phyloP scores from a whole-genome alignment of 2,113 vertebrate genomes.

The Corythoichthys haematopterus region DNA sequence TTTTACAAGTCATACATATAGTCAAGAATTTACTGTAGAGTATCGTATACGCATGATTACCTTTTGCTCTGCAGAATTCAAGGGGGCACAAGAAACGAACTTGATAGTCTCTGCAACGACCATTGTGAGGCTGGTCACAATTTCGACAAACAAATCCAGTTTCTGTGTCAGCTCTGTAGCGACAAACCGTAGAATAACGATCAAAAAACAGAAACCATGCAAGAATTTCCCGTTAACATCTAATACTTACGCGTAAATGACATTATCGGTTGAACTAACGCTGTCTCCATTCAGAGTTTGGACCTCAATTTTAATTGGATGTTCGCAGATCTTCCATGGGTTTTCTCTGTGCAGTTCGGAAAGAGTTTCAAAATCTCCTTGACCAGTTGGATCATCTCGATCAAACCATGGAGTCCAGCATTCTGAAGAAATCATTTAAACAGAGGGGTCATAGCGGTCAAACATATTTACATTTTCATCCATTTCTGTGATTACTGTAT shows the following conservation, averaged over 20 bases:
- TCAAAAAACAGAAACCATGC: background rate
- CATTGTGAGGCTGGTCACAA: background rate
- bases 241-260: background rate
- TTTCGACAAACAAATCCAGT: background rate
- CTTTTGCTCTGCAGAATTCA: background rate
- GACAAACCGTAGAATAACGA: background rate
- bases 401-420: slow-evolving; percentile 5
- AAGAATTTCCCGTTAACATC: background rate
- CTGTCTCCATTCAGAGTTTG: background rate
- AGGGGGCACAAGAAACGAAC: slow-evolving; percentile 1
- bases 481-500: background rate
- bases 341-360: background rate
- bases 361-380: slow-evolving; percentile 1
- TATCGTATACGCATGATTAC: background rate
- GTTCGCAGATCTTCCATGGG: background rate
- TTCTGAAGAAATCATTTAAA: background rate
- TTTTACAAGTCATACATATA: no score
- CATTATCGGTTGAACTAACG: background rate
- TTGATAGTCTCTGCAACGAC: background rate
- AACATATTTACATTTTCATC: background rate
- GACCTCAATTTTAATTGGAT: background rate
- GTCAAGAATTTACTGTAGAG: background rate
- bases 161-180: background rate
- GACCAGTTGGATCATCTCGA: background rate
- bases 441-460: no score